These are phyloP conservation scores for Eudasyphora cyanicolor DNA, from an alignment of 2,888 invertebrate genomes.

Conservation along the genomic window DNA sequence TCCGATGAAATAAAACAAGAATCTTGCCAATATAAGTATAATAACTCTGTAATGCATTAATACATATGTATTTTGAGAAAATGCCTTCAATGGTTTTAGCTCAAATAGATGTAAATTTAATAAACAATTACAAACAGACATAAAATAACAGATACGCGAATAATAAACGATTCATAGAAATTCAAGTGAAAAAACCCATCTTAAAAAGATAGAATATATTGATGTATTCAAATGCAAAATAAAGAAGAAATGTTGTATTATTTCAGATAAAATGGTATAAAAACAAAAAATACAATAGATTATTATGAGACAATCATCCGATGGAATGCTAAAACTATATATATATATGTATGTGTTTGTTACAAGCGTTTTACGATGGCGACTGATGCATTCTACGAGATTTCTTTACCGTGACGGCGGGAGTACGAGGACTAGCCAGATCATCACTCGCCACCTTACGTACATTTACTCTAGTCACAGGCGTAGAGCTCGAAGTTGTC, in stretches of 20 bases:
- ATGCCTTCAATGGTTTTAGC: not conserved
- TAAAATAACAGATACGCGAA: not conserved
- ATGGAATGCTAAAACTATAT: not conserved
- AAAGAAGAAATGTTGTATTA: not conserved
- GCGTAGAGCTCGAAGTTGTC: constrained; percentile 63
- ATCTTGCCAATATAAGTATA: too few species aligned
- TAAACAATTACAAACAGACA: not conserved
- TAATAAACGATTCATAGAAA: not conserved
- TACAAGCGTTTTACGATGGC: constrained; percentile 25
- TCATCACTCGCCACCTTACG: constrained; percentile 71
- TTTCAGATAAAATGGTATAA: not conserved
- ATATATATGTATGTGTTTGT: too few species aligned
- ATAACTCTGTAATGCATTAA: not conserved
- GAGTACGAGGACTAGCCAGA: constrained; percentile 71
- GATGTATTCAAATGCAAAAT: not conserved
- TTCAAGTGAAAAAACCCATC: not conserved
- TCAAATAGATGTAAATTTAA: not conserved
- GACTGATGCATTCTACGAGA: constrained; percentile 55
- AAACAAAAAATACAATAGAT: not conserved
- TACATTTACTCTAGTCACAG: constrained; percentile 73
- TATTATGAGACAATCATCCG: not conserved
- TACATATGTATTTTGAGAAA: not conserved
- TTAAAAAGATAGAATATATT: not conserved
- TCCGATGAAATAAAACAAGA: not conserved
- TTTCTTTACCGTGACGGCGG: constrained; percentile 73